These are phyloP conservation scores for Miniopterus natalensis DNA, from an alignment of 2,113 vertebrate species.

Conservation along the genomic window DNA sequence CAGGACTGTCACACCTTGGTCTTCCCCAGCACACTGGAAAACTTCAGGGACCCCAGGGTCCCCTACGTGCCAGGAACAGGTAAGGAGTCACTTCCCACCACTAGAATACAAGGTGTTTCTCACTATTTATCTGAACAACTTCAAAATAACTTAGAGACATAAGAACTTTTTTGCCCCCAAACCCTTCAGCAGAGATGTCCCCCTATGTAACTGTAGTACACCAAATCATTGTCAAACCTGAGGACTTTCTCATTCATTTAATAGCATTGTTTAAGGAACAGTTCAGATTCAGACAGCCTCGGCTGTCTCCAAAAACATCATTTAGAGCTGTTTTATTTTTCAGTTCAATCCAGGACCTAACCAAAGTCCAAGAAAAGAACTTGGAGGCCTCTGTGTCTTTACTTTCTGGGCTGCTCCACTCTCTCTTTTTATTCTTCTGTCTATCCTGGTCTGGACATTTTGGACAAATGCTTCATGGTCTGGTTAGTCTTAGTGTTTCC, in stretches of 20 bases:
- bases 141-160: neutral
- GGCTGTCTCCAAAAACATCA: neutral
- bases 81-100: neutral
- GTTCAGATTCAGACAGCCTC: neutral
- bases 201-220: rapidly evolving
- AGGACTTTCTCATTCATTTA: no score
- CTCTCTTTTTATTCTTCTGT: no score
- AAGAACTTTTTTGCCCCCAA: neutral
- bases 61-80: rapidly evolving
- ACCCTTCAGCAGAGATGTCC: neutral
- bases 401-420: rapidly evolving
- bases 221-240: neutral
- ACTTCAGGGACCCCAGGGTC: neutral
- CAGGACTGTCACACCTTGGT: rapidly evolving
- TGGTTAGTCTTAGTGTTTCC: neutral
- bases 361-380: no score
- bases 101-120: neutral
- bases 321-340: neutral
- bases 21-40: neutral
- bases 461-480: neutral
- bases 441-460: neutral
- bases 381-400: rapidly evolving
- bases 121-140: neutral
- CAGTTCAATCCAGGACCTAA: neutral
- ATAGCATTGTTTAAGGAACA: rapidly evolving